Conservation (phyloP, 2,888 invertebrate species). For the Idaea biselata region DNA sequence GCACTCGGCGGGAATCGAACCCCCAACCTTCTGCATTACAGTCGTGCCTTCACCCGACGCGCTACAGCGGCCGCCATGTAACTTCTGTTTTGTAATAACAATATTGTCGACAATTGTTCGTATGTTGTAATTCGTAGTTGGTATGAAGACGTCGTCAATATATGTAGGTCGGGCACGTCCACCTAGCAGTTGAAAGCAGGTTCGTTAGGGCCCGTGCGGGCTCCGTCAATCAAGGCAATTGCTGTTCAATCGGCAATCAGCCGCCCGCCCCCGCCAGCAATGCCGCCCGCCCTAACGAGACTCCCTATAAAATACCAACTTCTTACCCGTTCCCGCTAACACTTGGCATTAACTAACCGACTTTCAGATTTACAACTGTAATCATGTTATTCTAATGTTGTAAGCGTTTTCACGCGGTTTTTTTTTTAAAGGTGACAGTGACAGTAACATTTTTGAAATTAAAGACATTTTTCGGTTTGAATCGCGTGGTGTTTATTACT, state of each 20-base stretch:
- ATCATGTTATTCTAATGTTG: not conserved
- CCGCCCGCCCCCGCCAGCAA: constrained; percentile 41
- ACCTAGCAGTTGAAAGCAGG: constrained; percentile 68
- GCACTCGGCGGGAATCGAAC: too few species aligned
- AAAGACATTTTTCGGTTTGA: too few species aligned
- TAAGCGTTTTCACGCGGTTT: not conserved
- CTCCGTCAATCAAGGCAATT: constrained; percentile 80
- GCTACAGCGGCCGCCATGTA: too few species aligned
- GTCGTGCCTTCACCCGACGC: too few species aligned
- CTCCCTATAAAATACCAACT: constrained; percentile 64
- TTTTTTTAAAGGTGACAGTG: too few species aligned
- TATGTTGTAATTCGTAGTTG: not conserved
- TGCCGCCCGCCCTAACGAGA: constrained; percentile 61
- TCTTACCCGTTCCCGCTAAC: constrained; percentile 58
- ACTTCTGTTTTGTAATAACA: not conserved
- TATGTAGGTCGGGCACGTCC: constrained; percentile 50
- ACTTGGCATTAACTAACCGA: constrained; percentile 47
- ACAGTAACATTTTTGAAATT: too few species aligned
- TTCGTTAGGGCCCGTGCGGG: constrained; percentile 72
- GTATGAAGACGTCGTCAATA: constrained; percentile 17
- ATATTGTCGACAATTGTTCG: not conserved
- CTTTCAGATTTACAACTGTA: constrained; percentile 43
- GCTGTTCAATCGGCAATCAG: constrained; percentile 81
- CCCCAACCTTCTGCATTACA: too few species aligned
- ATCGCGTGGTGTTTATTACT: too few species aligned